These are phyloP conservation scores for Eubasilissa regina DNA, from an alignment of 1,140 invertebrate genomes.

Conservation along the genomic window DNA sequence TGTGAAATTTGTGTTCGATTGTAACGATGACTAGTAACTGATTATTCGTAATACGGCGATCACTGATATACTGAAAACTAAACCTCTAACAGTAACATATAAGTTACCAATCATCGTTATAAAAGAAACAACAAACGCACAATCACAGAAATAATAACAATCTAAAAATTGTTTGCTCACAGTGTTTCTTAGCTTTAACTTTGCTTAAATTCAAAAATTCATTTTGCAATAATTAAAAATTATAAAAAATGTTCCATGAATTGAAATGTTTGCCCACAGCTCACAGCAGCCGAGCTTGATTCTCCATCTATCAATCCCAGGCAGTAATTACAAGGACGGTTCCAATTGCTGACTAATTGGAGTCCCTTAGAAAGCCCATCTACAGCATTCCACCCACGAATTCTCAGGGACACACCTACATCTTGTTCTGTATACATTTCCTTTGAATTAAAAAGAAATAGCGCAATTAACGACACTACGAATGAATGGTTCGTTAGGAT, in stretches of 20 bases:
- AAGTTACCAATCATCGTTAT: too few species aligned
- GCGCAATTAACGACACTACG: conserved; percentile 40
- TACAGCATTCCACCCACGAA: conserved; percentile 35
- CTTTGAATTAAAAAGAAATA: conserved; percentile 48
- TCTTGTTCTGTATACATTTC: conserved; percentile 36
- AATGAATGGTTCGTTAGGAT: conserved; percentile 46
- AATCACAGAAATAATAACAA: too few species aligned
- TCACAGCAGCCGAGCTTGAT: not conserved
- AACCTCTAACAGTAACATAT: too few species aligned
- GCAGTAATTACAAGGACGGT: conserved; percentile 36
- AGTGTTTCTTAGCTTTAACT: too few species aligned
- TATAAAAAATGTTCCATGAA: not conserved
- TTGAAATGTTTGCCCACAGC: not conserved
- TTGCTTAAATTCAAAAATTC: too few species aligned
- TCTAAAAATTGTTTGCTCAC: too few species aligned
- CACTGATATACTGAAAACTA: too few species aligned
- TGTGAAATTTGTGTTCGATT: too few species aligned
- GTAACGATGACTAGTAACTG: too few species aligned
- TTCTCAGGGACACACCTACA: not conserved
- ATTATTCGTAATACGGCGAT: too few species aligned
- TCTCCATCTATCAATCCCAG: conserved; percentile 18
- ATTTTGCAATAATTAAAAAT: not conserved
- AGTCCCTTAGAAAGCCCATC: conserved; percentile 27
- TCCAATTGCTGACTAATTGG: conserved; percentile 38
- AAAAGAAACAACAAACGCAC: too few species aligned